phyloP scores from a whole-genome alignment of 2,888 invertebrate genomes.

The Euplagia quadripunctaria region DNA sequence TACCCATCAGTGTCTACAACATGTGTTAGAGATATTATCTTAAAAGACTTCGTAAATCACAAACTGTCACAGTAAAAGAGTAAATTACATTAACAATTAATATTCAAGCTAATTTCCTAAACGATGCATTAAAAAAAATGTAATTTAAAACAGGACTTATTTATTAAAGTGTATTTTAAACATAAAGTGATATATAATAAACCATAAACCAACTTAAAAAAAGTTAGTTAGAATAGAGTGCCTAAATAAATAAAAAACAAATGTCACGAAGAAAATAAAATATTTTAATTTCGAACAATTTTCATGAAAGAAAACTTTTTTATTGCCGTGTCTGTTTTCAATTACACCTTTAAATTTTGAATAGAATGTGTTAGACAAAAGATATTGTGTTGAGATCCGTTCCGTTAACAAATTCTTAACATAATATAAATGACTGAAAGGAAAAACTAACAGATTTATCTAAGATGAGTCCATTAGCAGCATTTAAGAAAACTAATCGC shows the following conservation, averaged over 20 bases:
- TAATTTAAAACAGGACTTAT: not conserved
- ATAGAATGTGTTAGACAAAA: not conserved
- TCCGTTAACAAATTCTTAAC: conserved; percentile 36
- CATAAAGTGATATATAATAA: too few relatives aligned
- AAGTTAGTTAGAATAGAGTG: not conserved
- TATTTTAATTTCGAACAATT: not conserved
- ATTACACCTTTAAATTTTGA: not conserved
- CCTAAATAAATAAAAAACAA: not conserved
- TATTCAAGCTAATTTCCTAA: not conserved
- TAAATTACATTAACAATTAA: not conserved
- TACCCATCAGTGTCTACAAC: not conserved
- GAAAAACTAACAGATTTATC: conserved; percentile 17
- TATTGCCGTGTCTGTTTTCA: not conserved
- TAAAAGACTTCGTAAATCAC: not conserved
- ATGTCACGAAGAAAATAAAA: not conserved
- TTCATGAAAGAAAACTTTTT: not conserved
- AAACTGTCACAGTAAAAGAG: not conserved
- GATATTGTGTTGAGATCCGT: conserved; percentile 20
- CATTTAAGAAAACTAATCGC: conserved; percentile 59
- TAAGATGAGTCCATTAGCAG: conserved; percentile 65
- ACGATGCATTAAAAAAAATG: not conserved
- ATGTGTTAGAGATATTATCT: not conserved
- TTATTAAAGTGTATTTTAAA: too few relatives aligned
- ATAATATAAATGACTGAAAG: conserved; percentile 19
- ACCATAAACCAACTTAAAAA: too few relatives aligned